Percentiles rank a stretch among this genome's conserved stretches.
These are phyloP conservation scores for Perognathus longimembris DNA, from an alignment of 2,113 vertebrate genomes.

Conservation along the genomic window DNA sequence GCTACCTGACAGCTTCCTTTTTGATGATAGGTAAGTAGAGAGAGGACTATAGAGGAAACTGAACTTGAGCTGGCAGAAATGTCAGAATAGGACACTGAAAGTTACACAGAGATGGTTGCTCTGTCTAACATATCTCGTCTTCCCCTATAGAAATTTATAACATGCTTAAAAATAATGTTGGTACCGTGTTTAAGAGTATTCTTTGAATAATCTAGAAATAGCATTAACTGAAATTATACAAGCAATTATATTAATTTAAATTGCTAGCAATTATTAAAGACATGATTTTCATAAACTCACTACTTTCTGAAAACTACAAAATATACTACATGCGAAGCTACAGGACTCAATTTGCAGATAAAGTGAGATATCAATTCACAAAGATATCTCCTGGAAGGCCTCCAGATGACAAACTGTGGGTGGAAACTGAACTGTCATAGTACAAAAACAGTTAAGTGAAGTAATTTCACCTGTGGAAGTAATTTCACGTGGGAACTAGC, in stretches of 20 bases:
- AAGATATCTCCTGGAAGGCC: not conserved
- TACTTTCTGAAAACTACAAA: not conserved
- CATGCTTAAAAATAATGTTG: not conserved
- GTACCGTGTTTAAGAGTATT: not conserved
- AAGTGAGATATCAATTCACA: not conserved
- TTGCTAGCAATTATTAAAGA: not conserved
- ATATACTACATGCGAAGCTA: not conserved
- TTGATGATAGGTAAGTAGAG: not conserved
- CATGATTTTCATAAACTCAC: constrained; percentile 5
- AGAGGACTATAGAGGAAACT: not conserved
- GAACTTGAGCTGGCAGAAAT: not conserved
- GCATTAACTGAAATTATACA: not conserved
- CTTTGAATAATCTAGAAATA: not conserved
- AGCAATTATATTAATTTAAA: not conserved
- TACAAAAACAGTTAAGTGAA: not conserved
- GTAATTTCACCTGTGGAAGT: no score
- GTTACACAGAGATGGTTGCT: not conserved
- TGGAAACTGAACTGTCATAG: not conserved
- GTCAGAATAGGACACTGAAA: not conserved
- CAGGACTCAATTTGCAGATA: not conserved
- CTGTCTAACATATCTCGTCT: not conserved
- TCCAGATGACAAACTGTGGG: not conserved
- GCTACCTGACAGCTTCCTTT: not conserved
- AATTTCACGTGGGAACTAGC: no score
- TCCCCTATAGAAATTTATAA: not conserved